Base-by-base conservation (phyloP, 2,888 invertebrate species). In the Yponomeuta cagnagella region DNA sequence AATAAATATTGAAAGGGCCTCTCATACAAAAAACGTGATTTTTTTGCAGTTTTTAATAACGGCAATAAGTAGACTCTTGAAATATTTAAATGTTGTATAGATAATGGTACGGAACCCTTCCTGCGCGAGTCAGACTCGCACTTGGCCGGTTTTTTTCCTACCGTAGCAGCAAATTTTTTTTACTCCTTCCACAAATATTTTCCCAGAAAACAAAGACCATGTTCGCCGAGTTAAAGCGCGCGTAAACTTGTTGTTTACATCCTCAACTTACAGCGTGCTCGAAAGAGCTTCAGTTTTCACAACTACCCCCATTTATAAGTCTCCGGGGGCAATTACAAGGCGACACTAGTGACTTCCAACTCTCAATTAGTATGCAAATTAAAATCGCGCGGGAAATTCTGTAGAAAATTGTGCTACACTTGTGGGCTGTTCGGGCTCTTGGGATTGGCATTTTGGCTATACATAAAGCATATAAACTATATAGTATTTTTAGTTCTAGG, bases 361-460 rank as follows among this genome's bases (percentile, higher is more conserved):
- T 73, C 72, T 71, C 72, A 71, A 73, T 73, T 73, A 73, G 72
- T 71, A 73, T 72, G 73, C 71, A 72, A 73, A 73, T 73, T 73
- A 69, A 70, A 70, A 71, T 72, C 70, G 68, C 58, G 70, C 48
- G 33, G 37, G 70, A 71, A 71, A 72, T 72, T 73, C 70, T 70
- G 67, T 37, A 37, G 69, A 72, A 73, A 72, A 70, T 72, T 72
- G 31, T 58, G 31, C 73, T 63, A 63, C 69, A 71, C 72, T 15
- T 15, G 52, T 58, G 52, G 52, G 15, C 52, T 15, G 12, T 15
- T 58, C 15, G 43, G 43, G n/a, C 9, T 9, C 64, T 64, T 8
- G 64, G 52, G 52, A 43, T 43, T 43, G 43, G 43, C 43, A 43
- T 43, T 43, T 43, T 43, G 43, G 43, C 2, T 23, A 23, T 23